phyloP scores from a whole-genome alignment of 2,888 invertebrate species.

The Archaeoteleia sp. region DNA sequence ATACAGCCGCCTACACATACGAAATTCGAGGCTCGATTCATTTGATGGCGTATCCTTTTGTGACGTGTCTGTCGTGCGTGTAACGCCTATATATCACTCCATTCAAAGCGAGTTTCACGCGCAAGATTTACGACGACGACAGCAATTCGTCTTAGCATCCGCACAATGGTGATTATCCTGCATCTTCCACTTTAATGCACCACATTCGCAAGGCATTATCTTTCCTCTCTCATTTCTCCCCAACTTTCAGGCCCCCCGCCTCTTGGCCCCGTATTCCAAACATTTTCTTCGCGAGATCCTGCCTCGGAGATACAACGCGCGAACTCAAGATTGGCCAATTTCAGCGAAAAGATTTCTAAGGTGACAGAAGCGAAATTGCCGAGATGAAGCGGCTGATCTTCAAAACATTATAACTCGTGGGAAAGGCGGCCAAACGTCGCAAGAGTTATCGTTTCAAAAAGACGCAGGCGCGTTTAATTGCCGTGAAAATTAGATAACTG shows the following conservation, averaged over 20 bases:
- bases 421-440: neutral
- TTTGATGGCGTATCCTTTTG: conserved; percentile 23
- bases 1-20: conserved; percentile 16
- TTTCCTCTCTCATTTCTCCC: neutral
- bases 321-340: conserved; percentile 39
- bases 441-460: neutral
- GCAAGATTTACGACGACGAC: conserved; percentile 47
- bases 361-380: conserved; percentile 16
- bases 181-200: conserved; percentile 48
- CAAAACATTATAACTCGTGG: conserved; percentile 10
- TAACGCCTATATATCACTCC: conserved; percentile 38
- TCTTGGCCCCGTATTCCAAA: conserved; percentile 28
- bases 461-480: conserved; percentile 1
- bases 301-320: conserved; percentile 17
- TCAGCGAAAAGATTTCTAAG: conserved; percentile 17
- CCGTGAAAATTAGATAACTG: too few relatives aligned
- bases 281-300: conserved; percentile 27
- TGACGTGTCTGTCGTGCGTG: conserved; percentile 37
- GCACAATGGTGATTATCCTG: conserved; percentile 49
- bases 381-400: conserved; percentile 28
- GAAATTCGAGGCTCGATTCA: conserved; percentile 31
- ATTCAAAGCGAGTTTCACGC: conserved; percentile 39
- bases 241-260: conserved; percentile 13
- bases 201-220: conserved; percentile 34
- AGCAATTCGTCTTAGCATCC: conserved; percentile 50